phyloP scores from a whole-genome alignment of 2,797 vertebrate species.

The Oreochromis mossambicus region DNA sequence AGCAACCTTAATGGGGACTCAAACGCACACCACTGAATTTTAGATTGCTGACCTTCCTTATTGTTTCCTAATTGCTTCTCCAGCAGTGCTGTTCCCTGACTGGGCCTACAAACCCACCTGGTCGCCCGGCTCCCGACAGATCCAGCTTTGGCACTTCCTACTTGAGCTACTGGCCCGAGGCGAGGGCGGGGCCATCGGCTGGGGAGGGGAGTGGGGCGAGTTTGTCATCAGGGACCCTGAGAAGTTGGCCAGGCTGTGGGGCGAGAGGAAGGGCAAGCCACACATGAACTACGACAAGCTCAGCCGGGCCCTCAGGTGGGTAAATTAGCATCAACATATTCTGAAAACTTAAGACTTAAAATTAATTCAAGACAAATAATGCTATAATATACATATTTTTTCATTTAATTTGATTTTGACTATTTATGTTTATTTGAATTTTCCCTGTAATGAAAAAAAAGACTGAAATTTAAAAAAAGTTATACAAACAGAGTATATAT shows the following conservation, averaged over 20 bases:
- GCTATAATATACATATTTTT: background rate
- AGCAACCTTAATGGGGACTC: background rate
- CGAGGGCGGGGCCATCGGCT: slow-evolving; percentile 70
- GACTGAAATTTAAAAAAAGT: background rate
- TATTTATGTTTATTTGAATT: background rate
- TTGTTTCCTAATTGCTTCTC: background rate
- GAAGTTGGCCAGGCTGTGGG: slow-evolving; percentile 74
- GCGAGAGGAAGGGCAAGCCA: slow-evolving; percentile 77
- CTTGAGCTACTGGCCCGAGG: slow-evolving; percentile 72
- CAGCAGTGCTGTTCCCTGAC: slow-evolving; percentile 76
- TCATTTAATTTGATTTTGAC: background rate
- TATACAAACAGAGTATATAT: background rate
- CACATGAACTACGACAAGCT: slow-evolving; percentile 86
- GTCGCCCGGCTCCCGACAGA: slow-evolving; percentile 77
- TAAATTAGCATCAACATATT: background rate
- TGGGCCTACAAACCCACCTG: slow-evolving; percentile 81
- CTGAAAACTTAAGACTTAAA: background rate
- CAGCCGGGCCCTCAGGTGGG: slow-evolving; percentile 79
- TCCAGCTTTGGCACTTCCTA: slow-evolving; percentile 79
- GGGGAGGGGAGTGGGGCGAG: slow-evolving; percentile 77
- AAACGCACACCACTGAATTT: background rate
- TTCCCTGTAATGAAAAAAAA: background rate
- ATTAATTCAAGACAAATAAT: background rate
- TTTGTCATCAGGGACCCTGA: slow-evolving; percentile 77
- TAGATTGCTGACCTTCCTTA: background rate